phyloP scores from a whole-genome alignment of 2,797 vertebrate species.

The Bradypodion pumilum region DNA sequence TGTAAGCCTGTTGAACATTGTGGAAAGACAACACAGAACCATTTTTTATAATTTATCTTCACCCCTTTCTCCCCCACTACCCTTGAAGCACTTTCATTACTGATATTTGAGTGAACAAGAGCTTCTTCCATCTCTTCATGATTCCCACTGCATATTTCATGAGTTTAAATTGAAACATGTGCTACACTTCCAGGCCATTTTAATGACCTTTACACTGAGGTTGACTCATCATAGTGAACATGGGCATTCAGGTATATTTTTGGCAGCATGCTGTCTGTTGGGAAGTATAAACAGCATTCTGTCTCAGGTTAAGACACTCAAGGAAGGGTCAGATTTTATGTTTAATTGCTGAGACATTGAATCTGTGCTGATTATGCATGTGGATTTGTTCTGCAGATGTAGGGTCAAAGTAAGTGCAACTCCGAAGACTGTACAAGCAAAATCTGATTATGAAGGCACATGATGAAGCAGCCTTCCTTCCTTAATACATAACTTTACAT shows the following conservation, averaged over 20 bases:
- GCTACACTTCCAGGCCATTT: background rate
- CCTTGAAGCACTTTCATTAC: background rate
- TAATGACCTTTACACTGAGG: background rate
- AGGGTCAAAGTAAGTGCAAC: constrained; percentile 21
- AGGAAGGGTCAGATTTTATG: constrained; percentile 1
- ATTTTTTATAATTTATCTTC: background rate
- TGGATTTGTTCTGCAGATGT: background rate
- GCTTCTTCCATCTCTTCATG: constrained; percentile 5
- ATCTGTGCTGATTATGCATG: constrained; percentile 1
- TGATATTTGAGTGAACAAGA: background rate
- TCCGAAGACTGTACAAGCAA: constrained; percentile 9
- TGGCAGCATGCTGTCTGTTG: background rate
- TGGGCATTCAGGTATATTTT: background rate
- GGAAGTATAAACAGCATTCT: background rate
- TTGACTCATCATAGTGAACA: background rate
- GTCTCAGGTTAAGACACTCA: constrained; percentile 1
- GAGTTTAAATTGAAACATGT: background rate
- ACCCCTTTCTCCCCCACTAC: background rate
- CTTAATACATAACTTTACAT: background rate
- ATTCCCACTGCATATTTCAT: constrained; percentile 16
- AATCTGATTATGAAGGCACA: constrained; percentile 12
- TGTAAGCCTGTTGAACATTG: background rate
- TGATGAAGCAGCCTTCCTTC: background rate
- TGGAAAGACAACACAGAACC: rapidly evolving
- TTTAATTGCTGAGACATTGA: constrained; percentile 15